Percentiles rank a stretch among this genome's conserved stretches.
These are phyloP conservation scores for Sinocyclocheilus anophthalmus DNA, from an alignment of 2,113 vertebrate genomes.

Conservation along the genomic window DNA sequence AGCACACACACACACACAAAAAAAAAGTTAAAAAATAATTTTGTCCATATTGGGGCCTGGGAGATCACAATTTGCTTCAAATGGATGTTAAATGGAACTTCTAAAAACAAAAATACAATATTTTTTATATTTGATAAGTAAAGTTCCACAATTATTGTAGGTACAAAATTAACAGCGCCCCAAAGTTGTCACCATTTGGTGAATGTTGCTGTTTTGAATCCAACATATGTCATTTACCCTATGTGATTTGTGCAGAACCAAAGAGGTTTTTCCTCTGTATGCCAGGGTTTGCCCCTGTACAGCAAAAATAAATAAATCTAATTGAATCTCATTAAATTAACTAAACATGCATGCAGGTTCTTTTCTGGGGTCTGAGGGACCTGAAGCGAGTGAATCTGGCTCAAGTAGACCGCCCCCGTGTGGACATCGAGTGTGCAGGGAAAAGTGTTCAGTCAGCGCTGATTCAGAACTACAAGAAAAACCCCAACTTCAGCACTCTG, in stretches of 20 bases:
- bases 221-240: not conserved
- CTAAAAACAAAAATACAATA: not conserved
- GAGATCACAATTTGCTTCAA: no score
- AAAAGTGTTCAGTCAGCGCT: slow-evolving; percentile 90
- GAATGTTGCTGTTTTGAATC: not conserved
- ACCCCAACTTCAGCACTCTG: slow-evolving; percentile 95
- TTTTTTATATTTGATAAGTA: not conserved
- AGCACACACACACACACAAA: no score
- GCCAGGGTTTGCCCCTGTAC: no score
- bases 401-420: slow-evolving; percentile 92
- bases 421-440: slow-evolving; percentile 96
- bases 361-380: slow-evolving; percentile 97
- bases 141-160: not conserved
- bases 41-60: not conserved
- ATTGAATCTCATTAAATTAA: no score
- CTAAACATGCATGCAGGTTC: slow-evolving; percentile 73
- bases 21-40: no score
- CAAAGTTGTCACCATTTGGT: not conserved
- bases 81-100: not conserved
- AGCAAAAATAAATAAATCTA: no score
- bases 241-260: no score
- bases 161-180: no score
- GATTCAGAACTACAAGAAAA: slow-evolving; percentile 98
- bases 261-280: no score
- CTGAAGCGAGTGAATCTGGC: slow-evolving; percentile 95